Evolutionary conservation across 2,797 vertebrate genomes (phyloP).

Genomic region (Spea hammondii): DNA sequence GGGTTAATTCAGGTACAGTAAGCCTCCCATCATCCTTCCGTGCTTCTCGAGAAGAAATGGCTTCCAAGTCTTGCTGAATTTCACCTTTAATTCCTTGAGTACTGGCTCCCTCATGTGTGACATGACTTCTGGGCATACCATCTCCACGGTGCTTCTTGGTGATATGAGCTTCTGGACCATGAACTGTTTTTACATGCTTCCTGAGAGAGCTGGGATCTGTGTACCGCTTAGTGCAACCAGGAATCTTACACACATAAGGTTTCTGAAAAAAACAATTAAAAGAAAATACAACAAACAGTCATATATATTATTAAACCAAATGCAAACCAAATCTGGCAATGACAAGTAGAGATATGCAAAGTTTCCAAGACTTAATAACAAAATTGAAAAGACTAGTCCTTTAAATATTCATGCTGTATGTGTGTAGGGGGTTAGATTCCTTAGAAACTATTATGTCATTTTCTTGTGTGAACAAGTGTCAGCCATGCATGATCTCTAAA

Average conservation of each 20-base stretch:
- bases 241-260: conserved; percentile 95
- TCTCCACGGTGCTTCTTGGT: conserved; percentile 95
- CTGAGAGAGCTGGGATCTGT: conserved; percentile 94
- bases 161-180: conserved; percentile 93
- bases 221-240: conserved; percentile 95
- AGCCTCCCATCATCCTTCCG: conserved; percentile 84
- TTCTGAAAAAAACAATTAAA: conserved; percentile 69
- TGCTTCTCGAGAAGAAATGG: conserved; percentile 58
- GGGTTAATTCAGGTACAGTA: conserved; percentile 77
- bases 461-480: too few relatives aligned
- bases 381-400: too few relatives aligned
- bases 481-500: too few relatives aligned
- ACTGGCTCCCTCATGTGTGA: conserved; percentile 61
- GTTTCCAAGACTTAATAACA: too few relatives aligned
- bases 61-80: conserved; percentile 82
- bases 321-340: too few relatives aligned
- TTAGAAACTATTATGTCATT: too few relatives aligned
- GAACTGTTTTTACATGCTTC: conserved; percentile 96
- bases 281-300: too few relatives aligned
- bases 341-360: too few relatives aligned
- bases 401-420: too few relatives aligned
- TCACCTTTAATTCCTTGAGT: conserved; percentile 72
- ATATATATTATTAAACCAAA: not conserved
- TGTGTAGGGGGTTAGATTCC: too few relatives aligned
- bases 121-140: conserved; percentile 65